These are phyloP conservation scores for Nannoperca australis DNA, from an alignment of 2,797 vertebrate species.

Conservation along the genomic window DNA sequence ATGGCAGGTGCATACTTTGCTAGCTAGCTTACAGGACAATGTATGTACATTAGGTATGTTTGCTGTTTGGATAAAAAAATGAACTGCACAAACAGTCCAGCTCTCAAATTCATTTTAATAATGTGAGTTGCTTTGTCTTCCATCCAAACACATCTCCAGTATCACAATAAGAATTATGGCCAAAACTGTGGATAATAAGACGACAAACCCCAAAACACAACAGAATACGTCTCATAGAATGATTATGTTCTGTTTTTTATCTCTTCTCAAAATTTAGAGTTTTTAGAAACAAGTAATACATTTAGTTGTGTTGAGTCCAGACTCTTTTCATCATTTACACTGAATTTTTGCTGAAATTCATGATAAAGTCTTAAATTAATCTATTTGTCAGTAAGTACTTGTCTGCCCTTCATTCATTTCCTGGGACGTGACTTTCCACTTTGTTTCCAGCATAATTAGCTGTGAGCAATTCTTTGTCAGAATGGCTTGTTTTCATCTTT, in stretches of 20 bases:
- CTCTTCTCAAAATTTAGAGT: background rate
- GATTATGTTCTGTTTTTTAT: background rate
- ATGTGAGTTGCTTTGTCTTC: background rate
- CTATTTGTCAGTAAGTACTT: background rate
- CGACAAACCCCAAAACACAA: background rate
- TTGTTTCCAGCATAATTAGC: background rate
- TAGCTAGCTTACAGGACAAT: background rate
- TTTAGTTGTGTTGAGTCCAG: background rate
- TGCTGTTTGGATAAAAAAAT: background rate
- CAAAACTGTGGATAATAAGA: background rate
- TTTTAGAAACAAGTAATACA: background rate
- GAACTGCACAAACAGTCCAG: too few species aligned
- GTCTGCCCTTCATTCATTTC: background rate
- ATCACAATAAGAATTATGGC: background rate
- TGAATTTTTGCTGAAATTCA: background rate
- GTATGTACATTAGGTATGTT: background rate
- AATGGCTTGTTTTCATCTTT: background rate
- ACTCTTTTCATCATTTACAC: background rate
- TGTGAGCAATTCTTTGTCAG: background rate
- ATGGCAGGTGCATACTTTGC: background rate
- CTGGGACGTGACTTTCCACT: background rate
- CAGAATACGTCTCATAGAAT: background rate
- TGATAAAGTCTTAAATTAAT: background rate
- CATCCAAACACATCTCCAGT: background rate
- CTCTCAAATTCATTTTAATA: background rate